Evolutionary conservation across 2,888 invertebrate species (phyloP).

Genomic region (Meta bourneti): DNA sequence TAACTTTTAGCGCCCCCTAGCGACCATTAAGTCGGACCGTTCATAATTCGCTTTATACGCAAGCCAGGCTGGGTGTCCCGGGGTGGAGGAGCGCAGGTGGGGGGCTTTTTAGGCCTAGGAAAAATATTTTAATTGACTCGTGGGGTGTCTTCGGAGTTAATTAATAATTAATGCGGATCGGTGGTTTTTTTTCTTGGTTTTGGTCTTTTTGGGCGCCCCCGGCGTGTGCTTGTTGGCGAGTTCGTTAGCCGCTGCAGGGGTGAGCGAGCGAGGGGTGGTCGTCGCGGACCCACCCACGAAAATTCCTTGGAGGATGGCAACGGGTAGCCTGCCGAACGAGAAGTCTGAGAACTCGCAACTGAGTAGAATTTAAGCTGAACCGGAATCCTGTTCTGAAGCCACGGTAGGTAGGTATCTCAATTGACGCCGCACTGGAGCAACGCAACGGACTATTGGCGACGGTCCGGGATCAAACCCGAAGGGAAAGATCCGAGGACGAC

Average conservation of each 20-base stretch:
- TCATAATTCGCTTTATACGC: constrained; percentile 41
- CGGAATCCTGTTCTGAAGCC: too few species aligned
- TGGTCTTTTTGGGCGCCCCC: background rate
- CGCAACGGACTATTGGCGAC: too few species aligned
- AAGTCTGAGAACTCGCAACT: too few species aligned
- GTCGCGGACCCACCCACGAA: background rate
- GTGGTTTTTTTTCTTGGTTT: background rate
- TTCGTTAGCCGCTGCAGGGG: background rate
- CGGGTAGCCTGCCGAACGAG: background rate
- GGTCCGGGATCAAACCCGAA: too few species aligned
- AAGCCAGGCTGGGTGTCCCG: background rate
- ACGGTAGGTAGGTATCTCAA: too few species aligned
- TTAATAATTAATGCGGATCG: constrained; percentile 43
- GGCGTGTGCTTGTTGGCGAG: background rate
- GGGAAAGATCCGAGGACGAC: too few species aligned
- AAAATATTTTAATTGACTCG: constrained; percentile 57
- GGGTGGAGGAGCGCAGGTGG: background rate
- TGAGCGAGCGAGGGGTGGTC: background rate
- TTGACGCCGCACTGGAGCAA: too few species aligned
- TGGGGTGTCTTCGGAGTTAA: constrained; percentile 32
- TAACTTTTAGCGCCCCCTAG: constrained; percentile 26
- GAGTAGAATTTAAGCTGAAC: too few species aligned
- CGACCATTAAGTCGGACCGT: constrained; percentile 29
- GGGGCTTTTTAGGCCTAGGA: background rate
- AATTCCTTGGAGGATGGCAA: background rate